A percentile compares a stretch with the other conserved stretches of the same genome.
Evolutionary conservation across 2,113 vertebrate genomes (phyloP).

Genomic region (Chitala chitala): DNA sequence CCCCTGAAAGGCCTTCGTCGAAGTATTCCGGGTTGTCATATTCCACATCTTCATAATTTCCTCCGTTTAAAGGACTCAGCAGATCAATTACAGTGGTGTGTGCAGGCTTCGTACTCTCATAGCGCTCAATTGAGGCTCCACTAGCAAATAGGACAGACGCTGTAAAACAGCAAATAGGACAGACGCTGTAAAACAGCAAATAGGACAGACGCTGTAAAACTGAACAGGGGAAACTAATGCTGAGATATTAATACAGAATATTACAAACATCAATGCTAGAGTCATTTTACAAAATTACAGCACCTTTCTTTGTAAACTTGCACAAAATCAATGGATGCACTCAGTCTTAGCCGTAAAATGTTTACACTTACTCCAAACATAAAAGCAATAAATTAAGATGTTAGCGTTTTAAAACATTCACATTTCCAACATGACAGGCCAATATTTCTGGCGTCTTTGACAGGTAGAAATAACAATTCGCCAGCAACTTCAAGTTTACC

Average conservation of each 20-base stretch:
- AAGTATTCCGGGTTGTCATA: constrained; percentile 8
- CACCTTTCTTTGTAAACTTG: no score
- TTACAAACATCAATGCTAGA: no score
- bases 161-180: constrained; percentile 20
- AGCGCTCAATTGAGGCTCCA: constrained; percentile 23
- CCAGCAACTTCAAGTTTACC: no score
- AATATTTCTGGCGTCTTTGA: no score
- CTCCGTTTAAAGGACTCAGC: background rate
- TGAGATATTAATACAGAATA: background rate
- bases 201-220: background rate
- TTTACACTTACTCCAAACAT: no score
- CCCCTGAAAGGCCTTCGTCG: constrained; percentile 22
- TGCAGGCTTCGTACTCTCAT: constrained; percentile 14
- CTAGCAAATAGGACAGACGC: constrained; percentile 28
- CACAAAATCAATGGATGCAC: no score
- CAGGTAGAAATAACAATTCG: no score
- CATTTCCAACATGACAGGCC: no score
- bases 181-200: background rate
- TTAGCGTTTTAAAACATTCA: no score
- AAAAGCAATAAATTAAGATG: no score
- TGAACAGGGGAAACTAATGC: background rate
- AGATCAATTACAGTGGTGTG: constrained; percentile 10
- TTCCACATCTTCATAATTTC: background rate
- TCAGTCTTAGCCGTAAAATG: no score
- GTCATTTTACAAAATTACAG: no score